Conservation (phyloP, 1,140 invertebrate genomes). For the Forficula auricularia region DNA sequence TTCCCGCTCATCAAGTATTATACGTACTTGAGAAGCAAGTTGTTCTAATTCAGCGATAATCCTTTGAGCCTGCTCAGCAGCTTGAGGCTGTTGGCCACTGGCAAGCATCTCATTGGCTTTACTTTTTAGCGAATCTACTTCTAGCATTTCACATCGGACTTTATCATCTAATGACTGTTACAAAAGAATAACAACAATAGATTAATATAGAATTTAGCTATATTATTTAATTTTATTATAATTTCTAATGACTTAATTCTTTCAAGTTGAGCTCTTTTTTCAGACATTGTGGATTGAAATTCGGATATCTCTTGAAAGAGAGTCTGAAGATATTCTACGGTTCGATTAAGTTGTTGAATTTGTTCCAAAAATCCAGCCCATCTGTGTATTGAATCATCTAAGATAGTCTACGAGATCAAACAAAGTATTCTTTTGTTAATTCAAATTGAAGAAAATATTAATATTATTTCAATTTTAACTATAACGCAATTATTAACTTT, state of each 20-base stretch:
- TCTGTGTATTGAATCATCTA: conserved; percentile 79
- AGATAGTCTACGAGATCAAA: conserved; percentile 35
- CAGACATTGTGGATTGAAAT: conserved; percentile 60
- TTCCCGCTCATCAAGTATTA: conserved; percentile 50
- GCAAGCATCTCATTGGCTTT: conserved; percentile 77
- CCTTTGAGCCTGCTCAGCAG: conserved; percentile 64
- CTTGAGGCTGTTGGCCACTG: conserved; percentile 63
- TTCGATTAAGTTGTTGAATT: conserved; percentile 68
- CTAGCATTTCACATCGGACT: conserved; percentile 75
- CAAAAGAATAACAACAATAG: conserved; percentile 3
- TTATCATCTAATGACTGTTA: conserved; percentile 59
- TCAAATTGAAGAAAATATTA: too few species aligned
- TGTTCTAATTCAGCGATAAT: conserved; percentile 63
- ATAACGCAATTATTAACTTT: too few species aligned
- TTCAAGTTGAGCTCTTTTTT: conserved; percentile 71
- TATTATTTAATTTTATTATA: not conserved
- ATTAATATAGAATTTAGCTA: not conserved
- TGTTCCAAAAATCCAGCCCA: conserved; percentile 78
- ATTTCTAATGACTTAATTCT: conserved; percentile 44
- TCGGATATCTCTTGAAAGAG: conserved; percentile 52
- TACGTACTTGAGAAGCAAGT: conserved; percentile 48
- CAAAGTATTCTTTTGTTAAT: not conserved
- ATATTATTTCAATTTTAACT: too few species aligned
- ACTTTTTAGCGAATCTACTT: conserved; percentile 71
- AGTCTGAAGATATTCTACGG: conserved; percentile 55